Evolutionary conservation across 2,113 vertebrate species (phyloP), one percentile per base, ranked within the genome.

Genomic region (Solea solea): DNA sequence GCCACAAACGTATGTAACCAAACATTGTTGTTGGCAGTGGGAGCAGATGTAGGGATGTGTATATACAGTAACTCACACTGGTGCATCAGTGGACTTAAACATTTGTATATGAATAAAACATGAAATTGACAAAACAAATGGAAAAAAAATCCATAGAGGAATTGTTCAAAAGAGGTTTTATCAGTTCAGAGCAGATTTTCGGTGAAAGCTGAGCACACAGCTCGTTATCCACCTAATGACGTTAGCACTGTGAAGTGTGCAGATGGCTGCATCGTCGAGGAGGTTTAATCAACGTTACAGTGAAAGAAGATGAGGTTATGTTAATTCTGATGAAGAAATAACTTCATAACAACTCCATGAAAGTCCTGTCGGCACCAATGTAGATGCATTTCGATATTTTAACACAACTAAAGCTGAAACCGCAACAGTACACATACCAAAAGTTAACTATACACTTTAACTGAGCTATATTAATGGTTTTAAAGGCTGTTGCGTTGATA

Each of bases 281-380:
- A 71, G 41, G 67, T 21, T 57, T 48, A 57, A 27, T 62, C 25
- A 7, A 27, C 48, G 25, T 7, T 40, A 25, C 16, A 59, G 58
- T 53, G 46, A 56, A 69, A 28, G 13, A 9, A 44, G 54, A 56
- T 16, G 34, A 63, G 54, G 28, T 14, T 12, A 40, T 9, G 45
- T n/a, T 9, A 39, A 54, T 21, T 51, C 13, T 41, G 12, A 49
- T 69, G n/a, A 60, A 55, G 50, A 69, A 74, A 60, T 56, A 40
- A 27, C 68, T 74, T 79, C 69, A 79, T 53, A 87, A 80, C 13
- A 53, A 44, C 9, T 34, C n/a, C 50, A 39, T 55, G n/a, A 74
- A 77, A 72, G n/a, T 62, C 16, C 41, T 8, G 15, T 21, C 1
- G 21, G 21, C 21, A 21, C 1, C 21, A 21, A n/a, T n/a, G n/a